A percentile compares a stretch with the other conserved stretches of the same genome.
phyloP scores from a whole-genome alignment of 2,113 vertebrate genomes.

The Vanacampus margaritifer region DNA sequence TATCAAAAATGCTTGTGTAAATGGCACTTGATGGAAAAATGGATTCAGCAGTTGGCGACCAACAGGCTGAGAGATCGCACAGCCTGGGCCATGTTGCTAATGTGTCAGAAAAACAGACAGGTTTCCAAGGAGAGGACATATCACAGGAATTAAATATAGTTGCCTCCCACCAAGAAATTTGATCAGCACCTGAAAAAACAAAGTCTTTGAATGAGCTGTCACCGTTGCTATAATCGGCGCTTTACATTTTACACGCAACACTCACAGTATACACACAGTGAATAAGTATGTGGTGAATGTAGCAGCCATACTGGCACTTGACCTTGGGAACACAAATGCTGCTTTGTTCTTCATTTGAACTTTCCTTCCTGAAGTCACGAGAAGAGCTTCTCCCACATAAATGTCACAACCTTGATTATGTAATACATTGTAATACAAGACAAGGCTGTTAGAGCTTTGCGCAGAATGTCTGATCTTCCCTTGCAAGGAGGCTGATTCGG shows the following conservation, averaged over 20 bases:
- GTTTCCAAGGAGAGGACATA: constrained; percentile 57
- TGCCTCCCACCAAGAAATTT: constrained; percentile 33
- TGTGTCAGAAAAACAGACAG: constrained; percentile 34
- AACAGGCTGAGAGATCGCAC: constrained; percentile 1
- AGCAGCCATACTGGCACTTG: constrained; percentile 16
- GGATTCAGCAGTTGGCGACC: constrained; percentile 1
- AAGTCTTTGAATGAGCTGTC: constrained; percentile 20
- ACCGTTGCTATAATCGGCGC: constrained; percentile 7
- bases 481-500: background rate
- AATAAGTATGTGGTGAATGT: constrained; percentile 14
- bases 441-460: constrained; percentile 37
- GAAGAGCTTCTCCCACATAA: constrained; percentile 40
- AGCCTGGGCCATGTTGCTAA: constrained; percentile 25
- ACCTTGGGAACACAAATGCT: constrained; percentile 35
- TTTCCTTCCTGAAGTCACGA: constrained; percentile 38
- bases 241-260: constrained; percentile 17
- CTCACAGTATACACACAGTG: background rate
- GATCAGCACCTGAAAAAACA: constrained; percentile 62
- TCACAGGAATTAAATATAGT: constrained; percentile 47
- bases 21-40: constrained; percentile 4
- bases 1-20: background rate
- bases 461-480: constrained; percentile 29
- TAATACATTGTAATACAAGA: constrained; percentile 54
- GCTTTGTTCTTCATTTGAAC: constrained; percentile 43
- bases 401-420: constrained; percentile 57